Percentiles rank a stretch among this genome's conserved stretches.
Evolutionary conservation across 2,797 vertebrate species (phyloP).

Genomic region (Tokudaia tokunoshimensis): DNA sequence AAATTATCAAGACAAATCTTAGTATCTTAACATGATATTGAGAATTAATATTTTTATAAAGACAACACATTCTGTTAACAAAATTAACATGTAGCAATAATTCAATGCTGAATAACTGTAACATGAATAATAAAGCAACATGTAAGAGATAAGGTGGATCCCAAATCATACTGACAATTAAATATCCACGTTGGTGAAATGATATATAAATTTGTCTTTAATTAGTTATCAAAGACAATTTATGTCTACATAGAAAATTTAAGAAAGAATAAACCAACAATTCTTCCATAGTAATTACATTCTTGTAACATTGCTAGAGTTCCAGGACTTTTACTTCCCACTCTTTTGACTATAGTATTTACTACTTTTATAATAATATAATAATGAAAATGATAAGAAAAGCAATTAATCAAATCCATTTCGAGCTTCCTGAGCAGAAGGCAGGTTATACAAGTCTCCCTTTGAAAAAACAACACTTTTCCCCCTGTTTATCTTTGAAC

Average conservation of each 20-base stretch:
- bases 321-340: not conserved
- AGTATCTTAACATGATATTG: not conserved
- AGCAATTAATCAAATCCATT: not conserved
- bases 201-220: not conserved
- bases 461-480: not conserved
- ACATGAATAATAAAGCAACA: not conserved
- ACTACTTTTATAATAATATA: not conserved
- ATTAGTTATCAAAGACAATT: not conserved
- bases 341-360: not conserved
- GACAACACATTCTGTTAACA: not conserved
- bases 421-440: not conserved
- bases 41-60: not conserved
- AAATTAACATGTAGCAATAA: not conserved
- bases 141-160: not conserved
- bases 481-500: not conserved
- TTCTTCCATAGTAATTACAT: not conserved
- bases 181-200: not conserved
- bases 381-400: slow-evolving; percentile 26
- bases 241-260: not conserved
- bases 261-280: not conserved
- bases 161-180: not conserved
- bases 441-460: not conserved
- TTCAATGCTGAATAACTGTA: not conserved
- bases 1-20: not conserved
- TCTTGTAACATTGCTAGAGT: not conserved